Percentiles rank a stretch among this genome's conserved stretches.
Conservation (phyloP, 1,140 invertebrate genomes). For the Cherax destructor region DNA sequence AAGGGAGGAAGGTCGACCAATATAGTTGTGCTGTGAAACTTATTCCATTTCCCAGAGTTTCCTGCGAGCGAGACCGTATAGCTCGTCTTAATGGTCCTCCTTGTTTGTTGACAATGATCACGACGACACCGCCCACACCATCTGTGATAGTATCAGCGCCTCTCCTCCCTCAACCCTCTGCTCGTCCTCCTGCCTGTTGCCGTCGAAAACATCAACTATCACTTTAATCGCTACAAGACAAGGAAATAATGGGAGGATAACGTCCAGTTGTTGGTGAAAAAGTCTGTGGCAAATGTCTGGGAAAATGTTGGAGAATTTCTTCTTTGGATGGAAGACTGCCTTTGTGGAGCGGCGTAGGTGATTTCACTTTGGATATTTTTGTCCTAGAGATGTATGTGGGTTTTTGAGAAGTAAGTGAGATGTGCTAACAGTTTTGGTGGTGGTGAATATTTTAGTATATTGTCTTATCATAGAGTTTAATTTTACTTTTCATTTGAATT, state of each 20-base stretch:
- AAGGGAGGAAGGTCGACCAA: background rate
- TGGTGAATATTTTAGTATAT: too few relatives aligned
- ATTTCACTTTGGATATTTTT: background rate
- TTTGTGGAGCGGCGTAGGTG: background rate
- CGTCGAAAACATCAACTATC: background rate
- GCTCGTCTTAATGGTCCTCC: constrained; percentile 4
- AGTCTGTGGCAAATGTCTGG: background rate
- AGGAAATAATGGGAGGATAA: background rate
- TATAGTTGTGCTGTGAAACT: background rate
- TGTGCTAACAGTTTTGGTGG: too few relatives aligned
- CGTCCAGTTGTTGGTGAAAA: background rate
- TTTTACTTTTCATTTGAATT: too few relatives aligned
- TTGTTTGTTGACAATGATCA: constrained; percentile 7
- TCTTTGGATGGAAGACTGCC: background rate
- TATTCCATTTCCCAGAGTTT: constrained; percentile 14
- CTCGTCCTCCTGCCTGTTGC: background rate
- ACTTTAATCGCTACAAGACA: background rate
- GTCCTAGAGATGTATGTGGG: too few relatives aligned
- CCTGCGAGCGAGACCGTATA: background rate
- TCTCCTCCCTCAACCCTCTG: too few relatives aligned
- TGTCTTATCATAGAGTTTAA: too few relatives aligned
- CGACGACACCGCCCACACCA: background rate
- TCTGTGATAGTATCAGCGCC: constrained; percentile 2
- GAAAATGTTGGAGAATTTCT: background rate
- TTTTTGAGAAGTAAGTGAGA: too few relatives aligned